Evolutionary conservation across 2,113 vertebrate genomes (phyloP).

Genomic region (Urocynchramus pylzowi): DNA sequence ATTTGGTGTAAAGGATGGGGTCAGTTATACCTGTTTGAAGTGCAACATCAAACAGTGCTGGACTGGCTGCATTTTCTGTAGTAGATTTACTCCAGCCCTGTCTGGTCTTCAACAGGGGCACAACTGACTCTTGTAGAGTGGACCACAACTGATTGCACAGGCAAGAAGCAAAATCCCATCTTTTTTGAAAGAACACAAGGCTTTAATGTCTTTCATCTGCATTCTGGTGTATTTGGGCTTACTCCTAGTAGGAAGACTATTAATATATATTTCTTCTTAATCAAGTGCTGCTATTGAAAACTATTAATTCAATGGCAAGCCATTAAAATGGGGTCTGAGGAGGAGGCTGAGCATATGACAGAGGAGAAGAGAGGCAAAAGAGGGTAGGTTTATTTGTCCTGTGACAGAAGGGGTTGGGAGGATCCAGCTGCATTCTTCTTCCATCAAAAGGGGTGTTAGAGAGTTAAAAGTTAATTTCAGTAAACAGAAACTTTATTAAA

Average conservation of each 20-base stretch:
- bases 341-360: not conserved
- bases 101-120: not conserved
- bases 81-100: not conserved
- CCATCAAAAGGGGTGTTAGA: not conserved
- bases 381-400: not conserved
- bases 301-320: not conserved
- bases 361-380: not conserved
- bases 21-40: not conserved
- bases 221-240: not conserved
- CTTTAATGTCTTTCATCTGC: not conserved
- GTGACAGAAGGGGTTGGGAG: not conserved
- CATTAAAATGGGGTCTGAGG: not conserved
- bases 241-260: not conserved
- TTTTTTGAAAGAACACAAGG: not conserved
- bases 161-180: not conserved
- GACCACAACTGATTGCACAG: not conserved
- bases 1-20: not conserved
- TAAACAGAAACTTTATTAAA: not conserved
- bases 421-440: not conserved
- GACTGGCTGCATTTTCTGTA: not conserved
- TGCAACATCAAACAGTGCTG: not conserved
- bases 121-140: not conserved
- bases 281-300: not conserved
- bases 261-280: not conserved
- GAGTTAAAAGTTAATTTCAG: not conserved